phyloP scores from a whole-genome alignment of 2,113 vertebrate genomes.

The Corapipo altera region DNA sequence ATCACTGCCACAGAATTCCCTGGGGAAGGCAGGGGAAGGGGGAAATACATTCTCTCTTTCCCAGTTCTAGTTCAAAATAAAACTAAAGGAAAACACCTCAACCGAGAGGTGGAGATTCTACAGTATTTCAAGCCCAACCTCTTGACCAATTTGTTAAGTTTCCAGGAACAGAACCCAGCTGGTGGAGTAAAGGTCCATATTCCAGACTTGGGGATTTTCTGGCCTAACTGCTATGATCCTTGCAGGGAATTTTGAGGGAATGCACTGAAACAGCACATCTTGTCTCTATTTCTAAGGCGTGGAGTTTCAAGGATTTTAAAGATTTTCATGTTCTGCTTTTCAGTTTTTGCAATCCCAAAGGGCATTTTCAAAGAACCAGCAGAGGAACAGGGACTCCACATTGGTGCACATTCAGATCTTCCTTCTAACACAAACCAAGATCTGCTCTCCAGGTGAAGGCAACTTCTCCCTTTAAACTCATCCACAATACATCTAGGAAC shows the following conservation, averaged over 20 bases:
- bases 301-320: background rate
- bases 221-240: background rate
- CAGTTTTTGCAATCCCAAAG: background rate
- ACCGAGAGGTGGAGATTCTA: background rate
- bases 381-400: background rate
- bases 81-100: background rate
- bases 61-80: background rate
- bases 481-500: accelerated
- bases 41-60: background rate
- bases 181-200: background rate
- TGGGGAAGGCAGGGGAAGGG: background rate
- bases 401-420: background rate
- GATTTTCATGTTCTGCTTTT: background rate
- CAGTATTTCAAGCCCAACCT: background rate
- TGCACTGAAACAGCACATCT: background rate
- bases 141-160: background rate
- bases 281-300: background rate
- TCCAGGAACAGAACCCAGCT: background rate
- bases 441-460: background rate
- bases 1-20: background rate
- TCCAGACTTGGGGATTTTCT: background rate
- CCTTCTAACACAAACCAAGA: background rate
- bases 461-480: background rate
- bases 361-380: background rate
- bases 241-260: background rate